phyloP scores from a whole-genome alignment of 2,888 invertebrate genomes.

The Sceliomorpha sp. region DNA sequence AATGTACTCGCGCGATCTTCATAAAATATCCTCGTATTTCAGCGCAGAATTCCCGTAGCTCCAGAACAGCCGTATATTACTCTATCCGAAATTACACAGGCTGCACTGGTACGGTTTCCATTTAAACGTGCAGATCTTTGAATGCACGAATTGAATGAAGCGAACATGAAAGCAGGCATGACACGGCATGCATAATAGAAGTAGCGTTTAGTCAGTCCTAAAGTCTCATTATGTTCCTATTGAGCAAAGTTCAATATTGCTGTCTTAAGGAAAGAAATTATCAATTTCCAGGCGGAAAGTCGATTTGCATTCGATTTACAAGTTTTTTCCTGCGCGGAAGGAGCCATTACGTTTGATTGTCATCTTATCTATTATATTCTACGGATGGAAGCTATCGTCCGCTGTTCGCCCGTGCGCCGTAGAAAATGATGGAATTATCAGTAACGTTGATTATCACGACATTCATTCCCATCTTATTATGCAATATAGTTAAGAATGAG shows the following conservation, averaged over 20 bases:
- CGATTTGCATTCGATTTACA: no score
- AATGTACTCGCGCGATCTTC: no score
- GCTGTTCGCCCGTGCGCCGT: neutral
- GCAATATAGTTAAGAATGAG: constrained; percentile 32
- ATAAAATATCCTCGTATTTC: no score
- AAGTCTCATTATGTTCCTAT: constrained; percentile 4
- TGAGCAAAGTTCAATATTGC: constrained; percentile 1
- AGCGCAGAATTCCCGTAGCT: no score
- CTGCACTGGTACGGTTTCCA: constrained; percentile 5
- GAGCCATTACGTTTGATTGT: neutral
- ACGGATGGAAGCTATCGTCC: neutral
- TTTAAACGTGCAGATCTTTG: constrained; percentile 9
- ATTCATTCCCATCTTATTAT: constrained; percentile 20
- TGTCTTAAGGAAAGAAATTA: neutral
- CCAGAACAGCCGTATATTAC: constrained; percentile 3
- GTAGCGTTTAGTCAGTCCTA: constrained; percentile 5
- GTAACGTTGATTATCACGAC: constrained; percentile 33
- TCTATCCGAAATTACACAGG: constrained; percentile 13
- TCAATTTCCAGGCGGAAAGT: neutral
- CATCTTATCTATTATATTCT: neutral
- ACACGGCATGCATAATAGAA: constrained; percentile 22
- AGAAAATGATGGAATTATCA: constrained; percentile 27
- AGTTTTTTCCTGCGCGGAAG: neutral
- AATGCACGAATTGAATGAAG: constrained; percentile 15
- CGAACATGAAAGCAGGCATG: constrained; percentile 21